Percentiles rank a stretch among this genome's conserved stretches.
These are phyloP conservation scores for Pteromalus puparum DNA, from an alignment of 1,140 invertebrate species.

Conservation along the genomic window DNA sequence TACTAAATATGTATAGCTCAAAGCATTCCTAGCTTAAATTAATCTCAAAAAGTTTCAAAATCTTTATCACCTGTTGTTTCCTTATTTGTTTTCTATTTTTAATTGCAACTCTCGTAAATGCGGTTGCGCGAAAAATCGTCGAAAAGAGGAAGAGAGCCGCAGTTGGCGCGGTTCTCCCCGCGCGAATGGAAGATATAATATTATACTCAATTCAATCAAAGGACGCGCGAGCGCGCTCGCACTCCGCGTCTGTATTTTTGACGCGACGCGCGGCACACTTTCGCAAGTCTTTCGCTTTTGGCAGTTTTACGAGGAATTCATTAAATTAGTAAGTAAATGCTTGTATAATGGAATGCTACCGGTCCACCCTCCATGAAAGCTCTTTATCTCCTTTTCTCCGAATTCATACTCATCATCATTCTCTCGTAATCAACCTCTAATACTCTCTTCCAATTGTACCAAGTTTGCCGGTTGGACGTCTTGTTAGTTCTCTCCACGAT, in stretches of 20 bases:
- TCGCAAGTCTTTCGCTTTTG: conserved; percentile 49
- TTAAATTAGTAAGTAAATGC: conserved; percentile 52
- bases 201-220: conserved; percentile 40
- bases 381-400: not conserved
- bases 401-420: not conserved
- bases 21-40: conserved; percentile 58
- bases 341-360: conserved; percentile 52
- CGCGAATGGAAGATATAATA: conserved; percentile 42
- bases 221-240: not conserved
- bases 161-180: not conserved
- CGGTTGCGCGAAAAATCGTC: conserved; percentile 34
- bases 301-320: conserved; percentile 51
- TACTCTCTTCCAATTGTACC: not conserved
- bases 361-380: conserved; percentile 14
- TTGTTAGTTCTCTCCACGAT: conserved; percentile 11
- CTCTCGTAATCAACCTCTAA: not conserved
- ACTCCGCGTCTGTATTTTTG: not conserved
- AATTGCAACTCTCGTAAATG: conserved; percentile 27
- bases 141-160: conserved; percentile 29
- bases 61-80: conserved; percentile 27
- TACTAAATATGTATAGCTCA: conserved; percentile 56
- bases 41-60: conserved; percentile 54
- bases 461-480: not conserved
- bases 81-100: not conserved
- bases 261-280: not conserved